Evolutionary conservation across 2,113 vertebrate genomes (phyloP).

Genomic region (Nothocercus julius): DNA sequence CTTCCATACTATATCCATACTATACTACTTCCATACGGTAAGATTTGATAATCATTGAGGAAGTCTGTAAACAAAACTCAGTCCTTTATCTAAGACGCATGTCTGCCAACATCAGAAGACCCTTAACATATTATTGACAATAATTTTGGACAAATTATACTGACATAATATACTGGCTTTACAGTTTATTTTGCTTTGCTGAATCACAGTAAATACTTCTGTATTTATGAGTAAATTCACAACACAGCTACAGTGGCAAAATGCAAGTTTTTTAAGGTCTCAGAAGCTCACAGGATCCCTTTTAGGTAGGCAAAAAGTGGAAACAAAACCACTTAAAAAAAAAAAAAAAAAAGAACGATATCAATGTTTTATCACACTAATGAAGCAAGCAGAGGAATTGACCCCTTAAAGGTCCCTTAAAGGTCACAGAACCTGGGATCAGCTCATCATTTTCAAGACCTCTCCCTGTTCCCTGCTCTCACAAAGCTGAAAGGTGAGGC

Average conservation of each 20-base stretch:
- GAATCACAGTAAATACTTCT: not conserved
- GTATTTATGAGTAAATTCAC: not conserved
- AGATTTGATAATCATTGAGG: not conserved
- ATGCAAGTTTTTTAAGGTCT: not conserved
- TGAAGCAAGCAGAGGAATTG: not conserved
- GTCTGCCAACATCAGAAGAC: not conserved
- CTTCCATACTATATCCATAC: not conserved
- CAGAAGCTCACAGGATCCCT: not conserved
- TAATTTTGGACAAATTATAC: not conserved
- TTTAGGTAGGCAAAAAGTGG: not conserved
- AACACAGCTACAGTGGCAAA: not conserved
- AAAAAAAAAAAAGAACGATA: rapidly evolving
- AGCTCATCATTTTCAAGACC: not conserved
- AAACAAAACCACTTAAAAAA: not conserved
- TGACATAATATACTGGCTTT: not conserved
- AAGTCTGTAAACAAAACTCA: not conserved
- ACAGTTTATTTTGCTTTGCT: not conserved
- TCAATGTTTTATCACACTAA: not conserved
- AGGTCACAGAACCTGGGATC: not conserved
- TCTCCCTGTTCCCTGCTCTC: not conserved
- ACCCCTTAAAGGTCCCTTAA: not conserved
- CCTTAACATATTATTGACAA: not conserved
- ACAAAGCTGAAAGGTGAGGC: not conserved
- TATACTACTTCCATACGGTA: not conserved
- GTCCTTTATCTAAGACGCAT: not conserved